Evolutionary conservation across 2,113 vertebrate genomes (phyloP), one percentile per base, ranked within the genome.

Genomic region (Pomatorhinus ruficollis): DNA sequence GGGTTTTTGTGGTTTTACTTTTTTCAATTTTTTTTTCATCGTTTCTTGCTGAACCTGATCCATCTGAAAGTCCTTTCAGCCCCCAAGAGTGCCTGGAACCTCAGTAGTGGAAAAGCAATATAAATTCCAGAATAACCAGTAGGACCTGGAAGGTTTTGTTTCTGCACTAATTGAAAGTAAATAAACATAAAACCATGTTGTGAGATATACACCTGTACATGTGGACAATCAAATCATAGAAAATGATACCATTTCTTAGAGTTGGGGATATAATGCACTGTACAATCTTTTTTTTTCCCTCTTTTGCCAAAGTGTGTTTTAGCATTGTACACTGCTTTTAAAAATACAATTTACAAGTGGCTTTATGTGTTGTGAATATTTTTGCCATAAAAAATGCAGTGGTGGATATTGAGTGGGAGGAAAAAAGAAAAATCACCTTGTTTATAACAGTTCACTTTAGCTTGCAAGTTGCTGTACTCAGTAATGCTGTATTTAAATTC

Each of bases 391-490:
- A 94, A 97, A 97, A 96, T 97, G 92, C 96, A 98, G 77, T 97
- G 85, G 96, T 97, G 97, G 93, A 94, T 98, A 98, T 97, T 98
- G 97, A 98, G 71, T 94, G 94, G 87, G 30, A 49, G 71, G 27
- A 56, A 90, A 83, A 90, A 79, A 96, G 94, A 95, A 97, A 90
- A 97, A 97, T 97, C 98, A 98, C 97, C 93, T 98, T 98, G 97
- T 91, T 97, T 97, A n/a, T 95, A 97, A 97, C 93, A 98, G 94
- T 97, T 98, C 96, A 98, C 93, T 98, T 98, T 94, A 98, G 98
- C 98, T 99, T 98, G 97, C 98, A 98, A 98, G 97, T 99, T 98
- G 98, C 96, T 98, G 97, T 97, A 97, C 92, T 97, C 92, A 95
- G 88, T 97, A 97, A 97, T 95, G 89, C 86, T 97, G 90, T 98